These are phyloP conservation scores for Morpho achilles DNA, from an alignment of 2,888 invertebrate species.

Conservation along the genomic window DNA sequence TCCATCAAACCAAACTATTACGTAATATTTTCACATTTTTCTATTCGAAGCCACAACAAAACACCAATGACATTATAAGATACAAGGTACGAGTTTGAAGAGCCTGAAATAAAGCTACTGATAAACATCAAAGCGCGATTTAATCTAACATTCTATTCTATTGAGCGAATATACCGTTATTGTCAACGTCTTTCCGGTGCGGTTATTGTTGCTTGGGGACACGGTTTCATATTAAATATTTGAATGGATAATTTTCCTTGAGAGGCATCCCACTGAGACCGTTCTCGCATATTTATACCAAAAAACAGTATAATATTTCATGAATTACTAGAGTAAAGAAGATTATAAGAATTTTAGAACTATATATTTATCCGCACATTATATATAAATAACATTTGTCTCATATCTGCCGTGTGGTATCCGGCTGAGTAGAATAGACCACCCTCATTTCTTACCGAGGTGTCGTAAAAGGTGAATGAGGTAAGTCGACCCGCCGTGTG, in stretches of 20 bases:
- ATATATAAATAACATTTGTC: no score
- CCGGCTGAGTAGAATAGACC: no score
- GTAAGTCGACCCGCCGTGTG: no score
- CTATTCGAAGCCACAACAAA: neutral
- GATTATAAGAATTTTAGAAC: no score
- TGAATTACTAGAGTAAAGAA: no score
- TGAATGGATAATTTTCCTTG: constrained; percentile 23
- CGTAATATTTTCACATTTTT: neutral
- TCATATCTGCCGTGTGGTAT: no score
- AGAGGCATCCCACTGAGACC: constrained; percentile 7
- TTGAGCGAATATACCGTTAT: constrained; percentile 27
- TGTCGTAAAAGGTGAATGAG: no score
- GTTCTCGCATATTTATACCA: neutral
- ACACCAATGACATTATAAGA: constrained; percentile 8
- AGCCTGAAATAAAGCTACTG: constrained; percentile 34
- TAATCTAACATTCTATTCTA: constrained; percentile 34
- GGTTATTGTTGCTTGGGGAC: constrained; percentile 7
- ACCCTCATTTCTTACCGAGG: no score
- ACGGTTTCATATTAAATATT: constrained; percentile 22
- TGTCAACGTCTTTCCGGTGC: constrained; percentile 15
- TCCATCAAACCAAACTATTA: no score
- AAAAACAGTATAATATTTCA: neutral
- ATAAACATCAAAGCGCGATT: constrained; percentile 43
- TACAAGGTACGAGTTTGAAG: constrained; percentile 31
- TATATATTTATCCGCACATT: no score